Base-by-base conservation (phyloP, 2,888 invertebrate species). In the Pseudeuparius sepicola region DNA sequence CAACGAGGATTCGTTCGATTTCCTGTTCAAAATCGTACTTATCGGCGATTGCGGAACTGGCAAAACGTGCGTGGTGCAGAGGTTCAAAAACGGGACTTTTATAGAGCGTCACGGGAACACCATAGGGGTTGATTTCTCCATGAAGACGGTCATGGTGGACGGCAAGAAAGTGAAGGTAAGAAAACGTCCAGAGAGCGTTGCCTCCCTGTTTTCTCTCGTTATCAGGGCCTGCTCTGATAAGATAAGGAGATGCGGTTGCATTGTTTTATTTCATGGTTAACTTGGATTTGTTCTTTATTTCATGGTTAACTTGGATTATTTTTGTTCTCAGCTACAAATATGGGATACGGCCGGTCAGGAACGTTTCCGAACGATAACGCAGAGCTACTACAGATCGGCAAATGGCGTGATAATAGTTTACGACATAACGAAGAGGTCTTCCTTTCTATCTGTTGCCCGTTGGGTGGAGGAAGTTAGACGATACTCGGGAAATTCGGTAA, bases 331-430 rank as follows among this genome's bases (percentile, higher is more conserved):
- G 87, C 69, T 88, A 42, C 92, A 92, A 72, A 92, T 94, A 57
- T 93, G 93, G 93, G 93, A 94, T 64, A 94, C 93, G 6, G 93
- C 94, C 34, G 94, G 94, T 0, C 94, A 94, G 57, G 94, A 96
- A 63, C 71, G 94, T 42, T 94, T 96, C 65, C 76, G 94, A 41
- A 94, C 94, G 4, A 94, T 96, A 50, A 96, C 94, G 2, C 94
- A 94, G 60, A 92, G 92, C 60, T 94, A 94, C 60, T 96, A 94
- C 64, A 78, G 96, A 55, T 92, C 90, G 48, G 94, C 94, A 24
- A 92, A 96, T 68, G 94, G 93, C 49, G 93, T 96, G 41, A 86
- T 96, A 47, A 80, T 96, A 78, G 94, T 90, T 17, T 96, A 94
- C 63, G 96, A 96, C 63, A 88, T 96, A 46, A 93, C 94, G 40